Evolutionary conservation across 2,888 invertebrate genomes (phyloP), one percentile per base, ranked within the genome.

Genomic region (Dryocosmus kuriphilus): DNA sequence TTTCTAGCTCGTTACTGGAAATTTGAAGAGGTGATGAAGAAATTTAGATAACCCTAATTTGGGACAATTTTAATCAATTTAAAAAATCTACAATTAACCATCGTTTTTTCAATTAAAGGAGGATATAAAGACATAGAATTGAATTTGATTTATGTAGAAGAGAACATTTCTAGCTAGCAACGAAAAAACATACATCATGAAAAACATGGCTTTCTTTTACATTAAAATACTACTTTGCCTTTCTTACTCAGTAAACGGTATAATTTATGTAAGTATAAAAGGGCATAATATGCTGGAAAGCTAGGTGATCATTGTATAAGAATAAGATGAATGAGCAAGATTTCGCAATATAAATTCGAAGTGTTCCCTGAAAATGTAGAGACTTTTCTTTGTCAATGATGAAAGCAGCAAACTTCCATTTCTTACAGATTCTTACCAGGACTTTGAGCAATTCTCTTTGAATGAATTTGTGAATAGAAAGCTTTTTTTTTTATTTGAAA

Each of bases 201-300:
- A 32, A 62, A 62, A 19, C 19, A 14, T n/a, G 32, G 62, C 62
- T 71, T 71, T 71, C 71, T 71, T 71, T n/a, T n/a, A n/a, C 30
- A 71, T 71, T 71, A 71, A 71, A 71, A 71, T 27, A 71, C 71
- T 30, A 9, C 24, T 24, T 51, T 24, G 27, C 46, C n/a, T 71
- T 46, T 41, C 30, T 27, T n/a, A 71, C 51, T 30, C 9, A 51
- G 24, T 27, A 19, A 24, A 14, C 14, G 27, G 19, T 71, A 46
- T 71, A 27, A 71, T 71, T n/a, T 51, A 71, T 71, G 71, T 51
- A 71, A 71, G 51, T 71, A 41, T 71, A 51, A 71, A 11, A 71
- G 71, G 71, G n/a, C 41, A 67, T 67, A 46, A 30, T 24, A 19
- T 67, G 11, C 62, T 24, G 46, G 5, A 51, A 67, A 46, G 46